Conservation (phyloP, 1,140 invertebrate genomes). For the Penaeus japonicus region DNA sequence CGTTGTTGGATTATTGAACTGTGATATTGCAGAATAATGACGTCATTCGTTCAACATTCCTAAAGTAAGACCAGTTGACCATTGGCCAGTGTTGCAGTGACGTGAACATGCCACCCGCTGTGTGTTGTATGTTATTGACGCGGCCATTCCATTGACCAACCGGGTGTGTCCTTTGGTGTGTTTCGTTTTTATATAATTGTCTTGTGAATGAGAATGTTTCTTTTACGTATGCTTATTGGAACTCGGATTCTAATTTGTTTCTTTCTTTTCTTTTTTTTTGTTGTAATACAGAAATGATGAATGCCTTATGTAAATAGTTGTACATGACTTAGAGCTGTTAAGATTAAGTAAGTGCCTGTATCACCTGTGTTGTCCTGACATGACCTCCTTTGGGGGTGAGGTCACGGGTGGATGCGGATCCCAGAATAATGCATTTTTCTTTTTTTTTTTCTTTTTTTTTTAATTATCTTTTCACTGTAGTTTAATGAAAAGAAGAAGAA, state of each 20-base stretch:
- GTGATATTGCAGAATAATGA: slow-evolving; percentile 38
- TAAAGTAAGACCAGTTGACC: slow-evolving; percentile 33
- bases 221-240: slow-evolving; percentile 23
- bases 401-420: neutral
- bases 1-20: slow-evolving; percentile 36
- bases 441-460: neutral
- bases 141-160: slow-evolving; percentile 41
- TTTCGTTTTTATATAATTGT: slow-evolving; percentile 15
- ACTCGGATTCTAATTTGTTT: slow-evolving; percentile 1
- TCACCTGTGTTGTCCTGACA: slow-evolving; percentile 35
- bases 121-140: slow-evolving; percentile 17
- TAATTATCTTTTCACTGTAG: neutral
- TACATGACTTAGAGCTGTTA: slow-evolving; percentile 36
- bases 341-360: slow-evolving; percentile 25
- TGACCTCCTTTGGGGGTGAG: slow-evolving; percentile 23
- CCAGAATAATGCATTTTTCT: neutral
- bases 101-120: neutral
- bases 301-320: slow-evolving; percentile 44
- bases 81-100: slow-evolving; percentile 37
- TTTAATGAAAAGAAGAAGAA: no score
- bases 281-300: neutral
- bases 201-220: slow-evolving; percentile 26
- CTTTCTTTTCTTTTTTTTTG: no score
- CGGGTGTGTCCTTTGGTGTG: slow-evolving; percentile 18
- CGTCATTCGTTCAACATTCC: slow-evolving; percentile 35